phyloP scores from a whole-genome alignment of 2,797 vertebrate species.

The Erithacus rubecula region DNA sequence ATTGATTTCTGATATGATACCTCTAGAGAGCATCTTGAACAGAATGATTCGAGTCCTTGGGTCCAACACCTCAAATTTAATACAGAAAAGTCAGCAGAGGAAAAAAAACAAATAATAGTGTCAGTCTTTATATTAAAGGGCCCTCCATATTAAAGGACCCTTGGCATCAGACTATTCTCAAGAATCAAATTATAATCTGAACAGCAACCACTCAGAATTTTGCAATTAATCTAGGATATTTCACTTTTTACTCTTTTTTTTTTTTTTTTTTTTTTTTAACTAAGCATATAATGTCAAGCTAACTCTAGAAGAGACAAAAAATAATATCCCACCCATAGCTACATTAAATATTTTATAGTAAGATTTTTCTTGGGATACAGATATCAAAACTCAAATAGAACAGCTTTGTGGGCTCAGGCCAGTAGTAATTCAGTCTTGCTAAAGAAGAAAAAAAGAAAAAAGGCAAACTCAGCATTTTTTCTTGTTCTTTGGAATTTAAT shows the following conservation, averaged over 20 bases:
- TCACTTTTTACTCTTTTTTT: background rate
- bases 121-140: background rate
- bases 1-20: slow-evolving; percentile 89
- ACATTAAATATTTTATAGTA: background rate
- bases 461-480: background rate
- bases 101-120: background rate
- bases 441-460: background rate
- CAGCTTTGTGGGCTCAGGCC: background rate
- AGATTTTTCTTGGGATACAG: background rate
- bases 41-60: slow-evolving; percentile 95
- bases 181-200: background rate
- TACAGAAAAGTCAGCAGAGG: background rate
- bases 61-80: slow-evolving; percentile 86
- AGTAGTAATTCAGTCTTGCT: background rate
- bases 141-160: background rate
- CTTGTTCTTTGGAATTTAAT: background rate
- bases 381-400: background rate
- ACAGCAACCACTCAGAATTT: background rate
- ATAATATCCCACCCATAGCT: background rate
- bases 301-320: background rate
- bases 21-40: slow-evolving; percentile 94
- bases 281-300: background rate
- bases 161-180: background rate
- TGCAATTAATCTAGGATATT: background rate
- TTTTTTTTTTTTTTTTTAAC: background rate